Conservation (phyloP, 2,888 invertebrate genomes). For the Odontothrips loti region DNA sequence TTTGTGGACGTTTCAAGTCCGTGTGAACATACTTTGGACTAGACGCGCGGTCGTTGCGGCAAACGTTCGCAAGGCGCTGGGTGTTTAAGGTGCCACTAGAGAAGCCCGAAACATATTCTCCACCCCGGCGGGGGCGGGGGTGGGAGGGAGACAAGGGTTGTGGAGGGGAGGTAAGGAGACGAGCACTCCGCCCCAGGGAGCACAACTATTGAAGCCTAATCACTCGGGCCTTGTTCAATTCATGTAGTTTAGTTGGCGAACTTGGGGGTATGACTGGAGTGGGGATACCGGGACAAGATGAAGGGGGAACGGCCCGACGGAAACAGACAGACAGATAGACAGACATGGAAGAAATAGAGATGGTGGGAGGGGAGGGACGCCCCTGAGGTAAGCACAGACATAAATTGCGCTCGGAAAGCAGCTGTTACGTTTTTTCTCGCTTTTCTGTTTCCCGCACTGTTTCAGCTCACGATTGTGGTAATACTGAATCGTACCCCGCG, state of each 20-base stretch:
- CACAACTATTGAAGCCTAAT: slow-evolving; percentile 25
- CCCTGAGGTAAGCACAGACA: neutral
- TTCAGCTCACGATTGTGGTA: too few relatives aligned
- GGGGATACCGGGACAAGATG: neutral
- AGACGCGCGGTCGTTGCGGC: too few relatives aligned
- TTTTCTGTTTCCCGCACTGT: too few relatives aligned
- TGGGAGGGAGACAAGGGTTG: neutral
- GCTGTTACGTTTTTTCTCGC: neutral
- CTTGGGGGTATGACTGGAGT: slow-evolving; percentile 8
- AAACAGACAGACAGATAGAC: neutral
- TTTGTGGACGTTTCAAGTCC: too few relatives aligned
- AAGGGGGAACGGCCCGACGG: neutral
- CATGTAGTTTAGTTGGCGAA: slow-evolving; percentile 26
- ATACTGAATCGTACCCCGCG: too few relatives aligned
- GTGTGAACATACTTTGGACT: too few relatives aligned
- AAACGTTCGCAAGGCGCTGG: too few relatives aligned
- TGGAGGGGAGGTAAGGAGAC: neutral
- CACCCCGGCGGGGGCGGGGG: neutral
- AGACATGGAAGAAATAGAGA: too few relatives aligned
- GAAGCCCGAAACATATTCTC: too few relatives aligned
- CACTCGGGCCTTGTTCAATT: slow-evolving; percentile 23
- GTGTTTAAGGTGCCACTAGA: too few relatives aligned
- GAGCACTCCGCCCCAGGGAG: slow-evolving; percentile 12
- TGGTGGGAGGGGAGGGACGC: neutral
- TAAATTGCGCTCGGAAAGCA: too few relatives aligned